Conservation (phyloP, 2,797 vertebrate species). For the Natrix natrix region DNA sequence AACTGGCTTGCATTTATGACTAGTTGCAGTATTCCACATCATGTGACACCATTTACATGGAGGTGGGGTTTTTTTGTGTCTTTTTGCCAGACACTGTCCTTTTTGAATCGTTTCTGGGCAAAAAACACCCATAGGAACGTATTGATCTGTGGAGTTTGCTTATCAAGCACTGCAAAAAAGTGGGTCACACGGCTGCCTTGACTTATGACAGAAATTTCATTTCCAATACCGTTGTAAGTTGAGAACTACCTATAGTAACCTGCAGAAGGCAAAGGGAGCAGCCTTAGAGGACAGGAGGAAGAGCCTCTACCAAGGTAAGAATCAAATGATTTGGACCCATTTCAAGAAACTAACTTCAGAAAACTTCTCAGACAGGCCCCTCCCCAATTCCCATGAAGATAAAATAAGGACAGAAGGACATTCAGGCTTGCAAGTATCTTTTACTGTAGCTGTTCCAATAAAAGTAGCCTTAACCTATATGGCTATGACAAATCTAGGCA, state of each 20-base stretch:
- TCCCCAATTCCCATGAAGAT: neutral
- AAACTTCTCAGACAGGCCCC: neutral
- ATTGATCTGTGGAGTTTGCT: neutral
- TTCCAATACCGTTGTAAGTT: neutral
- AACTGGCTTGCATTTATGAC: neutral
- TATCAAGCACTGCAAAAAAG: neutral
- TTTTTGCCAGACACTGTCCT: neutral
- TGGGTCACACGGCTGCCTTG: neutral
- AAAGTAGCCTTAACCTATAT: neutral
- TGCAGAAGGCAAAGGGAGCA: neutral
- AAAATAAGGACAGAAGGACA: neutral
- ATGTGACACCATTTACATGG: neutral
- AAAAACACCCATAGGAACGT: neutral
- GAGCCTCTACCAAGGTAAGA: neutral
- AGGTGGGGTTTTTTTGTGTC: neutral
- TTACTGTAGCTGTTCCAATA: neutral
- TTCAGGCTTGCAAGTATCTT: neutral
- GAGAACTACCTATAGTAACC: neutral
- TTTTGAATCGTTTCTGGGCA: neutral
- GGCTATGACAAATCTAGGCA: neutral
- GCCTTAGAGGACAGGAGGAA: neutral
- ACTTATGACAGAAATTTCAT: neutral
- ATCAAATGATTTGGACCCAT: neutral
- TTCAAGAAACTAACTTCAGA: neutral
- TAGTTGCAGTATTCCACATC: neutral